Percentiles rank a stretch among this genome's conserved stretches.
Conservation (phyloP, 2,113 vertebrate genomes). For the Corythoichthys haematopterus region DNA sequence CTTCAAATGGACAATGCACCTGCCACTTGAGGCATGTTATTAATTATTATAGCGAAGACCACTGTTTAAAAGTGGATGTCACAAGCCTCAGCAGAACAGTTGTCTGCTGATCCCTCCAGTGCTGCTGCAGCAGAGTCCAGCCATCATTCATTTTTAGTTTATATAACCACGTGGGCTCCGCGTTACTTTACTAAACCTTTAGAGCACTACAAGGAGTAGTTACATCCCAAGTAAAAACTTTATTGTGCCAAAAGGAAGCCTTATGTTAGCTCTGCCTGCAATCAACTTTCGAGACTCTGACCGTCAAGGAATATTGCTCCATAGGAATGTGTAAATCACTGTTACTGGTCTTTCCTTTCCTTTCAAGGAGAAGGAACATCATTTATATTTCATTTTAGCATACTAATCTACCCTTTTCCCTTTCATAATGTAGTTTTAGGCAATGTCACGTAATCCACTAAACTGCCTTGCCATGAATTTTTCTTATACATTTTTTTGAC, state of each 20-base stretch:
- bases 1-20: neutral
- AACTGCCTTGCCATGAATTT: neutral
- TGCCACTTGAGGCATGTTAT: neutral
- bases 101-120: neutral
- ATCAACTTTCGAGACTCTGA: neutral
- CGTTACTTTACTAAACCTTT: constrained; percentile 5
- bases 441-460: neutral
- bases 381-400: neutral
- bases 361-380: neutral
- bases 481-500: neutral
- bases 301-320: neutral
- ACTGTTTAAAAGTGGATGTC: neutral
- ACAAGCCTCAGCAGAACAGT: neutral
- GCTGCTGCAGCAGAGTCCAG: neutral
- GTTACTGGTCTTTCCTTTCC: neutral
- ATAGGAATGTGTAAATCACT: neutral
- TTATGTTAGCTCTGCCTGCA: neutral
- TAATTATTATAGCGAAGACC: neutral
- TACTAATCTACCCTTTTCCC: neutral
- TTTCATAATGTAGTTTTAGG: neutral
- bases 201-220: constrained; percentile 6
- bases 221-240: constrained; percentile 3
- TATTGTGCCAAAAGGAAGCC: constrained; percentile 9
- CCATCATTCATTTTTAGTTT: constrained; percentile 1
- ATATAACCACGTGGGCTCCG: neutral